Base-by-base conservation (phyloP, 2,888 invertebrate genomes). In the Drosophila neutralis region DNA sequence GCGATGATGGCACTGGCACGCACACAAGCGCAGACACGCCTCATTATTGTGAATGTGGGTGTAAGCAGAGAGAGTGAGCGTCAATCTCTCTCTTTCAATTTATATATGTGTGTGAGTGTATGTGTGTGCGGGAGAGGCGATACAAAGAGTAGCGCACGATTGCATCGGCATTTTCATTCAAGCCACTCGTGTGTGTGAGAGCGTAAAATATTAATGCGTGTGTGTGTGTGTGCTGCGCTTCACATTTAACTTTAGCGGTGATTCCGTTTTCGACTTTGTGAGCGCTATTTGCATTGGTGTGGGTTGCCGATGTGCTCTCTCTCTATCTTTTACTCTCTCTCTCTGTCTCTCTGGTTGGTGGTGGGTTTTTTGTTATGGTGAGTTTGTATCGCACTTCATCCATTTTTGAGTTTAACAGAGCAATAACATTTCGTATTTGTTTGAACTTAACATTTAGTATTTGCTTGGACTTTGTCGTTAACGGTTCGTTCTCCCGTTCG, bases 401-500 rank as follows among this genome's bases (percentile, higher is more conserved):
- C 67, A 45, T 24, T 58, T 76, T 60, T 42, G 49, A 62, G 42
- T 62, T 72, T 78, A 81, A 83, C 82, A 76, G 76, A 73, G 79
- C 83, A 80, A 77, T 76, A 76, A 80, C 78, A 78, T 78, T 78
- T 72, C 64, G 65, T 65, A 90, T 92, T 91, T 92, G 91, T 91
- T 92, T 92, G 91, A 82, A 90, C 89, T 87, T 71, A 71, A 71
- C 72, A 71, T 71, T 78, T 74, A 78, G 77, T 78, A 91, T 92
- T 92, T 92, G 92, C 92, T 93, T 92, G 91, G 87, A 91, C 92
- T 88, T 91, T 90, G 92, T 90, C 85, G 90, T 91, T 88, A 84
- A 85, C 91, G 92, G 92, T 91, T 88, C 78, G 81, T 81, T 75
- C 75, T 78, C 58, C 65, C 86, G 83, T 77, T 85, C 89, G 78